Base-by-base conservation (phyloP, 2,113 vertebrate species). In the Macquaria australasica region DNA sequence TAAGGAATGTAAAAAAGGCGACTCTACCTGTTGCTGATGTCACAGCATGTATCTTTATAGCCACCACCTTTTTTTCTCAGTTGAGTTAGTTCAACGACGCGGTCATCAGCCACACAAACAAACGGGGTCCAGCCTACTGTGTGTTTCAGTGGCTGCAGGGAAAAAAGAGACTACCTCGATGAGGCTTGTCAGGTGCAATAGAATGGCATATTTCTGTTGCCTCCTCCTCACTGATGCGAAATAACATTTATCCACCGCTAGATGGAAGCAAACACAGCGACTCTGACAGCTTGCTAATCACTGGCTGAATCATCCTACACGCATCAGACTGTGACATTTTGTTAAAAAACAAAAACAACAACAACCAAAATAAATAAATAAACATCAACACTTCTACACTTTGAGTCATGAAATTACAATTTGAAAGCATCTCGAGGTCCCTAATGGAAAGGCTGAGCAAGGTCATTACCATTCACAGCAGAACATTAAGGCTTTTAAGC, bases 11-110 rank as follows among this genome's bases (percentile, higher is more conserved):
- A 71, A 91, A 89, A 77, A 89, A 93, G 92, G 93, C 82, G 70
- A 94, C 90, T 92, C 85, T 77, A 94, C 93, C 95, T 95, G 88
- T 92, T 91, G 92, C 82, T 83, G 87, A 9, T 70, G 83, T 88
- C 81, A 82, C 73, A 56, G 53, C 28, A 31, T 79, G 67, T 69
- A 39, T 70, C 58, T 37, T 15, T 60, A 25, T 51, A 43, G 53
- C 62, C 73, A 20, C 79, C 72, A 34, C 85, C 77, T 71, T 41
- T 50, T 53, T 37, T 69, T 31, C 23, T 71, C 15, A 25, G 23
- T 16, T 76, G 37, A 73, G 59, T 34, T 56, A 18, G 43, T 55
- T n/a, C 31, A 64, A 16, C 56, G 50, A 20, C 34, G 58, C 9
- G 3, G 1, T 43, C 25, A 77, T 25, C 3, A 58, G 9, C 59